Percentiles rank a stretch among this genome's conserved stretches.
phyloP scores from a whole-genome alignment of 2,797 vertebrate genomes.

The Adrianichthys oophorus region DNA sequence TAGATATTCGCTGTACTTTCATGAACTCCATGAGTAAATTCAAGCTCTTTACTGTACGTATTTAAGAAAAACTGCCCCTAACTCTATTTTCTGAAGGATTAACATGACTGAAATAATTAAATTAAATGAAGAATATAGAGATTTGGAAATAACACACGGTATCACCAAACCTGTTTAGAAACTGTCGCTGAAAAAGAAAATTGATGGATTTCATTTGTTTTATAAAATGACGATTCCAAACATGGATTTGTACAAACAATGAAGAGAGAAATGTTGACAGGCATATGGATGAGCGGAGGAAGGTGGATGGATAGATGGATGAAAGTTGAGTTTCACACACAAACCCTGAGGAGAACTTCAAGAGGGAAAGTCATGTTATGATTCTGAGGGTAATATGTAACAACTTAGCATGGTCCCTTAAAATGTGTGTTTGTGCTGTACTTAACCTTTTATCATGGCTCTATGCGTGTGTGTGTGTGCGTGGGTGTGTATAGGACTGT shows the following conservation, averaged over 20 bases:
- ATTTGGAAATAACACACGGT: too few species aligned
- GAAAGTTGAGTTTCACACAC: slow-evolving; percentile 1
- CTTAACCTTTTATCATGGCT: slow-evolving; percentile 4
- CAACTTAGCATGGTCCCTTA: not conserved
- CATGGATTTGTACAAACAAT: not conserved
- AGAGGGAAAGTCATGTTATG: slow-evolving; percentile 9
- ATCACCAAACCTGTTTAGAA: not conserved
- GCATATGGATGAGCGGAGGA: not conserved
- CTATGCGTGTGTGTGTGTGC: slow-evolving; percentile 1
- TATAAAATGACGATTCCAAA: too few species aligned
- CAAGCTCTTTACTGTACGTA: too few species aligned
- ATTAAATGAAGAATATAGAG: too few species aligned
- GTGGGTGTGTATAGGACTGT: slow-evolving; percentile 4
- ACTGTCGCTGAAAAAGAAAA: not conserved
- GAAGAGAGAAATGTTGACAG: slow-evolving; percentile 4
- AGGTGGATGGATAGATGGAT: slow-evolving; percentile 5
- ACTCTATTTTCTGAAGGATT: too few species aligned
- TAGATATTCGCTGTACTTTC: too few species aligned
- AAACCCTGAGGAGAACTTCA: not conserved
- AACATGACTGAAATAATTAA: too few species aligned
- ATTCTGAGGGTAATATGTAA: not conserved
- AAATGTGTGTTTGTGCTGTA: not conserved
- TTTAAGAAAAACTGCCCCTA: too few species aligned
- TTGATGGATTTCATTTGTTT: too few species aligned
- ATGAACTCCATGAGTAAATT: too few species aligned